Evolutionary conservation across 1,140 invertebrate species (phyloP), one percentile per base, ranked within the genome.

Genomic region (Portunus trituberculatus): DNA sequence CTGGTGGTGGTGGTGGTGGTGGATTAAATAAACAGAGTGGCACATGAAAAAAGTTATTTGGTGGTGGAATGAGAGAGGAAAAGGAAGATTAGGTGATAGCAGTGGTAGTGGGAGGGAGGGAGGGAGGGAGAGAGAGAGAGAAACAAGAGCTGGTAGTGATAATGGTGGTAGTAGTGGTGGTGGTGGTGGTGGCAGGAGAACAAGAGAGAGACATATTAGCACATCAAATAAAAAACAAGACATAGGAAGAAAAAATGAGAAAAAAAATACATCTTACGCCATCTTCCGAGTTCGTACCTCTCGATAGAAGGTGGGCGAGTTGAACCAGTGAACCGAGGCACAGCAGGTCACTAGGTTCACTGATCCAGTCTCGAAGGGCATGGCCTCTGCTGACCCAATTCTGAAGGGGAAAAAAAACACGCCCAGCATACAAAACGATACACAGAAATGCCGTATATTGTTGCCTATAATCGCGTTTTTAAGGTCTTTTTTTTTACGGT

Each of bases 261-360:
- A 28, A 20, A 20, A 3, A 20, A 82, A 39, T 39, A 39, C 39
- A 39, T n/a, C n/a, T n/a, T n/a, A n/a, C n/a, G n/a, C n/a, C n/a
- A n/a, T n/a, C n/a, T n/a, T n/a, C n/a, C n/a, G n/a, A n/a, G n/a
- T n/a, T n/a, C n/a, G n/a, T n/a, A n/a, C 96, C 94, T 96, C 91
- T 48, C 29, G 14, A 86, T 90, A 96, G 83, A 96, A 96, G 20
- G 91, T 46, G 1, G 39, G 28, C 8, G 95, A 52, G 76, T 95
- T 52, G 46, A 96, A 96, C 96, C 96, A 96, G 86, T 96, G 96
- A 0, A 95, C 94, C 25, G 96, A 91, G 1, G 46, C 94, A 39
- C 94, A 96, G 10, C 91, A 52, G 0, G 94, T 93, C 14, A 96
- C 88, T 28, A 96, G 31, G 45, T 95, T 92, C 0, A 93, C 94